Evolutionary conservation across 2,113 vertebrate genomes (phyloP), one percentile per base, ranked within the genome.

Genomic region (Cebus imitator): DNA sequence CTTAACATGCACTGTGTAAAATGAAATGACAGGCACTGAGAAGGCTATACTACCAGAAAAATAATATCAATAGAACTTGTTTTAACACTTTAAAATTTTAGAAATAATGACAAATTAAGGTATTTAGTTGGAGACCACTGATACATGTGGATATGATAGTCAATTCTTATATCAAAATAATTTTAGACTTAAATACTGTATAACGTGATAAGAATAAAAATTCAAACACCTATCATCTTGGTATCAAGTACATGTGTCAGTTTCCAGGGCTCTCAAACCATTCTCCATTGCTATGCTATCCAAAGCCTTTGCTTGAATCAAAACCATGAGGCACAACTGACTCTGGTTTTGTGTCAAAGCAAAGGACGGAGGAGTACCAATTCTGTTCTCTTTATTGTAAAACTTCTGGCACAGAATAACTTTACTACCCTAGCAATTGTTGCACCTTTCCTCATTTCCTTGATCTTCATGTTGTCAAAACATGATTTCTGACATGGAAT

Each of bases 91-190:
- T 1, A 20, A 61, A 45, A 72, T 40, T 64, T 78, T 58, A 66
- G 30, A 94, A 96, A 86, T 76, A 75, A 86, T 66, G 3, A 40
- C 48, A 96, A 87, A 87, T 82, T 85, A 68, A 91, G 2, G 2
- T 64, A 89, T 86, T 96, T 84, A 76, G 27, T 55, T 93, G 68
- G 68, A 80, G 70, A 68, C 4, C 76, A 90, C 18, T 83, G 50
- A 93, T 83, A 81, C 18, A 66, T 50, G 25, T 52, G 9, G 17
- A 25, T 81, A 61, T 61, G 9, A 79, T 5, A 35, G 20, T 50
- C 90, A 30, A 58, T 73, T 91, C 79, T 30, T 30, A 96, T 45
- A 57, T 45, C 37, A 93, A 93, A 93, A 48, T 96, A 78, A 95
- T 66, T 85, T 37, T 90, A 86, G 12, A n/a, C 48, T 87, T 94